Conservation (phyloP, 2,113 vertebrate genomes). For the Crotalus viridis region DNA sequence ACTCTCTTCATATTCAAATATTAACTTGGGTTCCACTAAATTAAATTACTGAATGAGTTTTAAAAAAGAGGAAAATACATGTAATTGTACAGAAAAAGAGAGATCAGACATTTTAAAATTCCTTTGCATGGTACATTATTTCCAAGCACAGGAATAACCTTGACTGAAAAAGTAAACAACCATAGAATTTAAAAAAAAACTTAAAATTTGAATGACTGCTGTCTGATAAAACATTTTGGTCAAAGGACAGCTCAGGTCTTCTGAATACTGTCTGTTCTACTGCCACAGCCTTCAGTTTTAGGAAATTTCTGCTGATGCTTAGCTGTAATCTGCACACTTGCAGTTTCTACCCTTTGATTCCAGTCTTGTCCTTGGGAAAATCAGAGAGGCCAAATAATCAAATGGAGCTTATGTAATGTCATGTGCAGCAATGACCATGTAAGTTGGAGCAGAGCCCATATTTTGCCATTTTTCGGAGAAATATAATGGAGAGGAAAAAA, state of each 20-base stretch:
- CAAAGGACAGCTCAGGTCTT: background rate
- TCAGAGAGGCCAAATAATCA: background rate
- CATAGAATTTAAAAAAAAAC: background rate
- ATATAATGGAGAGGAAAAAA: background rate
- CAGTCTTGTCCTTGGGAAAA: background rate
- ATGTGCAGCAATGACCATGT: background rate
- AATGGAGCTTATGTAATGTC: background rate
- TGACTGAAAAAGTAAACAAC: background rate
- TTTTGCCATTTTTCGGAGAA: background rate
- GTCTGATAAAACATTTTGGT: background rate
- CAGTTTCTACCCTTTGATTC: background rate
- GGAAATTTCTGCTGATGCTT: background rate
- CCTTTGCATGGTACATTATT: slow-evolving; percentile 63
- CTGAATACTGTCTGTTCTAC: background rate
- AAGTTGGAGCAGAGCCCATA: background rate
- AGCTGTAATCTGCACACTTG: background rate
- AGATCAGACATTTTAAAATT: slow-evolving; percentile 62
- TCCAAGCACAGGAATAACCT: slow-evolving; percentile 61
- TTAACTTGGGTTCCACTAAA: slow-evolving; percentile 27
- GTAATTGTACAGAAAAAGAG: slow-evolving; percentile 54
- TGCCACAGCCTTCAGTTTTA: background rate
- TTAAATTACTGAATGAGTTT: slow-evolving; percentile 37
- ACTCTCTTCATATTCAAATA: background rate
- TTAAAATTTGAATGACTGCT: background rate
- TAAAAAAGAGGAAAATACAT: slow-evolving; percentile 34